Evolutionary conservation across 1,140 invertebrate species (phyloP).

Genomic region (Zaprionus taronus): DNA sequence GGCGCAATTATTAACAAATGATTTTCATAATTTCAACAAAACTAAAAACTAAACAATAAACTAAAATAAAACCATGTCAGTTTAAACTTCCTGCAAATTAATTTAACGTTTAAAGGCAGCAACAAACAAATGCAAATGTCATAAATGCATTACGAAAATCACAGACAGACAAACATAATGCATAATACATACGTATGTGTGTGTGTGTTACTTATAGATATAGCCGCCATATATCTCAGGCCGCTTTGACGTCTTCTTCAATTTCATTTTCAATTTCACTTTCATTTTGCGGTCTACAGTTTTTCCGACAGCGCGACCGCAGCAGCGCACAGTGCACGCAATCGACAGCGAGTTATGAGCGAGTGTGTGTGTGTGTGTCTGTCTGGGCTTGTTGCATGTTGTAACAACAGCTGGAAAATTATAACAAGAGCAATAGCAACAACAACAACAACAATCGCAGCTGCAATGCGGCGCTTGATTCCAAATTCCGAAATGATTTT

Average conservation of each 20-base stretch:
- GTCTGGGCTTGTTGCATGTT: constrained; percentile 53
- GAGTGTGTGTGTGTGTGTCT: constrained; percentile 27
- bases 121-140: constrained; percentile 46
- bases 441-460: constrained; percentile 45
- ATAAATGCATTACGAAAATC: constrained; percentile 45
- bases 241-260: constrained; percentile 68
- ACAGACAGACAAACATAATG: constrained; percentile 21
- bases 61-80: constrained; percentile 7
- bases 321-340: constrained; percentile 67
- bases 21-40: background rate
- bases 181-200: constrained; percentile 18
- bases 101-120: constrained; percentile 33
- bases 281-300: constrained; percentile 76
- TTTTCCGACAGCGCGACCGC: constrained; percentile 72
- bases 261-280: constrained; percentile 80
- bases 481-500: constrained; percentile 49
- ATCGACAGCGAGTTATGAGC: constrained; percentile 45
- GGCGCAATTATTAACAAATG: background rate
- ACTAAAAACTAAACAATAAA: background rate
- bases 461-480: constrained; percentile 48
- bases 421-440: constrained; percentile 67
- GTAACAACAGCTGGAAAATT: constrained; percentile 73
- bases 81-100: constrained; percentile 31
- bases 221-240: constrained; percentile 18
- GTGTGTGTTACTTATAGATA: background rate